A percentile compares a stretch with the other conserved stretches of the same genome.
phyloP scores from a whole-genome alignment of 2,797 vertebrate genomes.

The Halcyon badia region DNA sequence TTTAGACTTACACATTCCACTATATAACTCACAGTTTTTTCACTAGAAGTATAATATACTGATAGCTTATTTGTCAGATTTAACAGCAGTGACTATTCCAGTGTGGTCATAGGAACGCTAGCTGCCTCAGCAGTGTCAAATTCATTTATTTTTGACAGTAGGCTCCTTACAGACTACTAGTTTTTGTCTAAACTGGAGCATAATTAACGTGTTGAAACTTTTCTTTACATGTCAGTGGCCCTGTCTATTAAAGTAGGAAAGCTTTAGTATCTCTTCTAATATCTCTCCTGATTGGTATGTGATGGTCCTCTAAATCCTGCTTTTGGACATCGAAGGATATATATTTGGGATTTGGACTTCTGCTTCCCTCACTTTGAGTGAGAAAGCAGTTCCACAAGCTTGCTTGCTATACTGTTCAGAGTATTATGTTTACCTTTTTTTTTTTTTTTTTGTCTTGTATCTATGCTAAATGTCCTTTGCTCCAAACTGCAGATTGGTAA shows the following conservation, averaged over 20 bases:
- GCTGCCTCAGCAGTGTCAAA: not conserved
- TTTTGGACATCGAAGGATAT: not conserved
- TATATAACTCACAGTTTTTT: not conserved
- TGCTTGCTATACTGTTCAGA: not conserved
- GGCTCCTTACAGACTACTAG: not conserved
- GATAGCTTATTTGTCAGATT: not conserved
- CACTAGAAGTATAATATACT: not conserved
- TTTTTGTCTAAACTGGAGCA: not conserved
- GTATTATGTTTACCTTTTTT: not conserved
- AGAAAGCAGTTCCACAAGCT: not conserved
- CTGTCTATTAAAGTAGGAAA: not conserved
- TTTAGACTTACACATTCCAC: not conserved
- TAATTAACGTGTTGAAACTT: not conserved
- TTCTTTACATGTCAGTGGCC: not conserved
- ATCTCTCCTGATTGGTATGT: not conserved
- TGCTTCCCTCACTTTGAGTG: not conserved
- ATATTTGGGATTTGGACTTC: not conserved
- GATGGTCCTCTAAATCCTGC: not conserved
- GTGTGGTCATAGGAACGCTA: not conserved
- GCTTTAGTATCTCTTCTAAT: not conserved
- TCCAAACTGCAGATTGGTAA: not conserved
- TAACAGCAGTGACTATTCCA: not conserved
- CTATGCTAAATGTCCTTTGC: not conserved
- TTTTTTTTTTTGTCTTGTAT: not conserved
- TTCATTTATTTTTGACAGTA: not conserved